Base-by-base conservation (phyloP, 2,888 invertebrate species). In the Matsumyia berberina region DNA sequence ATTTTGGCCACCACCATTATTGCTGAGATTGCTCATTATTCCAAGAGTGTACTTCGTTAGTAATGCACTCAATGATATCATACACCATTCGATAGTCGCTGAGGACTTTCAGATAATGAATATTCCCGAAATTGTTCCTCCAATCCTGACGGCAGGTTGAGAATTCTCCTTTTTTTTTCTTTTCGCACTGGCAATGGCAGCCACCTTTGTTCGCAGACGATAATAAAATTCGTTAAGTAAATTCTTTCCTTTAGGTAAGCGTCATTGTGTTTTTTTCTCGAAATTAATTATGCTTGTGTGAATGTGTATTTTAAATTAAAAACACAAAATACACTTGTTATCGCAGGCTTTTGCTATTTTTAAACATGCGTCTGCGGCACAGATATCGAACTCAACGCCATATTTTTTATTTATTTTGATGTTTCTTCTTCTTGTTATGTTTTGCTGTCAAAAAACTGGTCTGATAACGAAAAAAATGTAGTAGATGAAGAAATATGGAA, bases 1-100 rank as follows among this genome's bases (percentile, higher is more conserved):
- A 87, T 90, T 91, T 85, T 91, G 91, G 69, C 85, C 86, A 66
- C 86, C 87, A 80, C 83, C 83, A 82, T 82, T 86, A 69, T 90
- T 89, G 87, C 89, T 90, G 86, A 90, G 87, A 88, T 91, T 91
- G 88, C 89, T 91, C 91, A 91, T 91, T 88, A 90, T 90, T 89
- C 89, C 90, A 87, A 90, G 88, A 77, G 90, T 90, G 73, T 90
- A 91, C 88, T 90, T 90, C 80, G 90, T 91, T 87, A 91, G 85
- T 86, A 91, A 89, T 87, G 91, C 90, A 88, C 90, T 91, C 89
- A 91, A 88, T 87, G 91, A 90, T 90, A 91, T 90, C 91, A 91
- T 91, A 89, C 90, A 91, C 89, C 82, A 87, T 81, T 70, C 79
- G 46, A 78, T 83, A 60, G 69, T 79, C 81, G 60, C 74, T 58